phyloP scores from a whole-genome alignment of 2,888 invertebrate genomes.

The Eupithecia centaureata region DNA sequence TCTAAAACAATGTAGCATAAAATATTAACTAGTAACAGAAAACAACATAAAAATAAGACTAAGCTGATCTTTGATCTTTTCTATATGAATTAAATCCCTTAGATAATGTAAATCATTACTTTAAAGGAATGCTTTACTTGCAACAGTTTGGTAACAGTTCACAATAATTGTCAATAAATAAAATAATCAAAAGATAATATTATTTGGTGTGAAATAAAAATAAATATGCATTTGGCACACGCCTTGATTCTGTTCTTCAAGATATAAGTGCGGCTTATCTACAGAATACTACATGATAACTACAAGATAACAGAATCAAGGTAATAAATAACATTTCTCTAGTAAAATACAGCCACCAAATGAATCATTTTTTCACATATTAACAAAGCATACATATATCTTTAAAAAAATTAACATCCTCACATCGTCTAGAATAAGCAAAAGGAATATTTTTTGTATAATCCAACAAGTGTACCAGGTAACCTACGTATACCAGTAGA shows the following conservation, averaged over 20 bases:
- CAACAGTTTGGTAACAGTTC: not conserved
- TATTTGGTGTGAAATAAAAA: not conserved
- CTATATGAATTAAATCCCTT: not conserved
- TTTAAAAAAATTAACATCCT: not conserved
- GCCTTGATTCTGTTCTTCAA: not conserved
- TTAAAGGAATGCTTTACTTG: constrained; percentile 41
- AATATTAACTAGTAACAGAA: not conserved
- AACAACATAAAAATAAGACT: not conserved
- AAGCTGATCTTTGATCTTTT: not conserved
- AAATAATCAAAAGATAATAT: not conserved
- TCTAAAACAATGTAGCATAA: not conserved
- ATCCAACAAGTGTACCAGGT: not conserved
- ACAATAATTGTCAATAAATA: constrained; percentile 28
- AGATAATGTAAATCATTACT: constrained; percentile 21
- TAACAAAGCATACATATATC: not conserved
- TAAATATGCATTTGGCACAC: constrained; percentile 6
- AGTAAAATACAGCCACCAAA: constrained; percentile 45
- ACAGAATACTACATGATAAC: not conserved
- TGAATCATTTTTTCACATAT: not conserved
- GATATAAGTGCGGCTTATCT: not conserved
- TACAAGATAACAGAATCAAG: constrained; percentile 3
- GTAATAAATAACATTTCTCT: not conserved
- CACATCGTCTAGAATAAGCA: not conserved
- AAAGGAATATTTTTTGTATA: not conserved
- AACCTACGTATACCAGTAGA: not conserved